Percentiles rank a stretch among this genome's conserved stretches.
phyloP scores from a whole-genome alignment of 2,113 vertebrate species.

The Hypomesus transpacificus region DNA sequence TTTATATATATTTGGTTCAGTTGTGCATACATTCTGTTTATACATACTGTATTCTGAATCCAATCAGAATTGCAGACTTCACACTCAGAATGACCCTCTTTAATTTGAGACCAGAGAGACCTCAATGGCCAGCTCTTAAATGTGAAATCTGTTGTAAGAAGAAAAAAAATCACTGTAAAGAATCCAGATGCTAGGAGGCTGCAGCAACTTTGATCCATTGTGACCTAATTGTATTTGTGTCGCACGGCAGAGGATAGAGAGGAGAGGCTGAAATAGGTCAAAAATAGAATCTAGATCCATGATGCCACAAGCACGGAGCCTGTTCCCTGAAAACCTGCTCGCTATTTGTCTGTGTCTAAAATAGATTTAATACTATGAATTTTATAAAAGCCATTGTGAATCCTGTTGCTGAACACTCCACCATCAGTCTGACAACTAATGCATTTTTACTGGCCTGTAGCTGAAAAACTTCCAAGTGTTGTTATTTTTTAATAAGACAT shows the following conservation, averaged over 20 bases:
- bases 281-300: constrained; percentile 48
- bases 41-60: background rate
- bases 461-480: background rate
- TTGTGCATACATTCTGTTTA: background rate
- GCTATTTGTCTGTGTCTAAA: background rate
- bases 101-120: background rate
- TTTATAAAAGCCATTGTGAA: too few relatives aligned
- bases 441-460: too few relatives aligned
- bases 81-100: constrained; percentile 12
- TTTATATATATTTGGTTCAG: too few relatives aligned
- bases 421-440: too few relatives aligned
- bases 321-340: background rate
- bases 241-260: constrained; percentile 46
- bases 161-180: constrained; percentile 35
- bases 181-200: constrained; percentile 36
- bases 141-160: constrained; percentile 17
- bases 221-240: constrained; percentile 66
- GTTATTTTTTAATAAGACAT: too few relatives aligned
- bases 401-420: too few relatives aligned
- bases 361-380: too few relatives aligned
- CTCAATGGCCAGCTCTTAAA: background rate
- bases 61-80: constrained; percentile 17
- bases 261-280: constrained; percentile 62
- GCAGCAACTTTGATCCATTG: constrained; percentile 55
- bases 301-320: constrained; percentile 15